Conservation (phyloP, 2,113 vertebrate genomes). For the Oryzias woworae region DNA sequence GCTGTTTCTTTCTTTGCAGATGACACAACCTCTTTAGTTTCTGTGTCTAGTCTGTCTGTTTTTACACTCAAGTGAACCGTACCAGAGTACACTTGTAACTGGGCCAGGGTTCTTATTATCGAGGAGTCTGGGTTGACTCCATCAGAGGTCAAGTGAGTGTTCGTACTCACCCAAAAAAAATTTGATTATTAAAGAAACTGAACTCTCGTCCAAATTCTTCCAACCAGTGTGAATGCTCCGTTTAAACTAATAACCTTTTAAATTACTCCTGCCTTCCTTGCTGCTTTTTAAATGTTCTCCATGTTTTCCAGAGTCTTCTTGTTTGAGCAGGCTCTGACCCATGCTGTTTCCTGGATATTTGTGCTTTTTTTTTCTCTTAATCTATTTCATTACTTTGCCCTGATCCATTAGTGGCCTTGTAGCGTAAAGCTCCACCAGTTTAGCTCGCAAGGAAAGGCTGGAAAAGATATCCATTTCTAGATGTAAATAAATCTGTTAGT, state of each 20-base stretch:
- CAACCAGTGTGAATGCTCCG: background rate
- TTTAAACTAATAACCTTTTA: conserved; percentile 54
- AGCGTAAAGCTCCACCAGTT: conserved; percentile 29
- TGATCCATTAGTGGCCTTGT: conserved; percentile 44
- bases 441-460: conserved; percentile 46
- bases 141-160: too few species aligned
- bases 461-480: conserved; percentile 50
- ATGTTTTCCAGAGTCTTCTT: conserved; percentile 22
- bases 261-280: conserved; percentile 26
- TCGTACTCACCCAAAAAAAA: too few species aligned
- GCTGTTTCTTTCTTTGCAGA: too few species aligned
- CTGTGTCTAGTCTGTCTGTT: too few species aligned
- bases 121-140: too few species aligned
- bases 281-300: conserved; percentile 38
- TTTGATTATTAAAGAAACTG: too few species aligned
- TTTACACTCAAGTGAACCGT: too few species aligned
- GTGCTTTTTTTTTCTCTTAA: conserved; percentile 4
- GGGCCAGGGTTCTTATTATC: too few species aligned
- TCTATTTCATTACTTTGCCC: conserved; percentile 18
- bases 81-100: too few species aligned
- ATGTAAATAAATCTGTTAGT: conserved; percentile 73
- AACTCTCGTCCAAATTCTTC: too few species aligned
- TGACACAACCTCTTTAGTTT: too few species aligned
- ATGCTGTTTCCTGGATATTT: conserved; percentile 30
- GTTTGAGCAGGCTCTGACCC: background rate